Base-by-base conservation (phyloP, 1,140 invertebrate species). In the Rhizoglyphus robini region DNA sequence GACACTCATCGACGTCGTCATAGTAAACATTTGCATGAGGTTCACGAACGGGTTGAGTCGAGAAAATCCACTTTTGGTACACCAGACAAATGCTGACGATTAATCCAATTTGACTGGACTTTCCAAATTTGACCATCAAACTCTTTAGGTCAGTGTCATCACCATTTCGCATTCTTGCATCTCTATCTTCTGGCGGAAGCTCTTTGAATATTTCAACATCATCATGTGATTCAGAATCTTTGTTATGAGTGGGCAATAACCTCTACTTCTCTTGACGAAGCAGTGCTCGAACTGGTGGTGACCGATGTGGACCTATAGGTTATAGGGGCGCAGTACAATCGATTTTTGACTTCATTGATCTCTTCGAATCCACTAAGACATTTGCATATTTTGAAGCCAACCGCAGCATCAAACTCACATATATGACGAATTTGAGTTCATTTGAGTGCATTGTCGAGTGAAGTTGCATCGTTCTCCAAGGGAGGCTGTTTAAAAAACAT, bases 31-130 rank as follows among this genome's bases (percentile, higher is more conserved):
- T 25, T 31, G 23, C 61, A 63, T 11, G 61, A 57, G 18, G 13
- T 58, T 47, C 32, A 63, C 11, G 30, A 60, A 32, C 8, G 51
- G 23, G 51, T 54, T 54, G 51, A 54, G 20, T 54, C 51, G 23
- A 8, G 51, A 5, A 54, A 54, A 32, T 54, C 51, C 8, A 54
- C 51, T 5, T 54, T 54, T 54, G 51, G 51, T 8, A 60, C 58
- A n/a, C n/a, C n/a, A n/a, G n/a, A n/a, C n/a, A n/a, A n/a, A n/a
- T n/a, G n/a, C n/a, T n/a, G 31, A 5, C 51, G 23, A 54, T 5
- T 27, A 54, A 32, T 8, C 8, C 20, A 54, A 8, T 8, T 54
- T 54, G 8, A 54, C 23, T 54, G 8, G 15, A 8, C 23, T 54
- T 54, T 25, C 51, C 51, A 25, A 54, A 32, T 32, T 54, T 54